Percentiles rank a stretch among this genome's conserved stretches.
phyloP scores from a whole-genome alignment of 2,113 vertebrate genomes.

The Ochotona princeps region DNA sequence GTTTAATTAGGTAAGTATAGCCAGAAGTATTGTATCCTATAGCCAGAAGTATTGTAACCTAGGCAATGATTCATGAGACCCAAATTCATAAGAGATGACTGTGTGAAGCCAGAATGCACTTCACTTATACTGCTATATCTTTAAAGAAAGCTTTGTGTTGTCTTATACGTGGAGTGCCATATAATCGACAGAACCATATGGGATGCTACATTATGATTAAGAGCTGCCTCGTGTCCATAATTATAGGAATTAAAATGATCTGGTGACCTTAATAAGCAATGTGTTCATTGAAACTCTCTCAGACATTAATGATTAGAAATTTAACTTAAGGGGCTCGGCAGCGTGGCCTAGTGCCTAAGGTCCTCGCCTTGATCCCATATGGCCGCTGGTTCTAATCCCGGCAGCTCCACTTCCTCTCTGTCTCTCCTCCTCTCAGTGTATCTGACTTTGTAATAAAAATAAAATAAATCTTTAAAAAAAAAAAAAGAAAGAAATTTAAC shows the following conservation, averaged over 20 bases:
- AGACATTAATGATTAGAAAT: background rate
- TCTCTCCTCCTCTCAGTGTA: no score
- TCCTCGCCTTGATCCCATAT: no score
- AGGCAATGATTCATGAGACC: background rate
- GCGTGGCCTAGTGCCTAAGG: no score
- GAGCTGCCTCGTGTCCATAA: background rate
- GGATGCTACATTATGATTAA: background rate
- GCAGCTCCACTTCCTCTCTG: no score
- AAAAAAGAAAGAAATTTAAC: slow-evolving; percentile 15
- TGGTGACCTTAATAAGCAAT: background rate
- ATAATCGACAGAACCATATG: background rate
- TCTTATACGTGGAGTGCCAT: background rate
- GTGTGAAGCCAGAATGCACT: background rate
- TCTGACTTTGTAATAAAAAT: no score
- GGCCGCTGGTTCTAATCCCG: no score
- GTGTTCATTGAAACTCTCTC: background rate
- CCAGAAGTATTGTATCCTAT: slow-evolving; percentile 2
- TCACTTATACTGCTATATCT: background rate
- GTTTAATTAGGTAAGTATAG: slow-evolving; percentile 18
- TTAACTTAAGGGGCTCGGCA: no score
- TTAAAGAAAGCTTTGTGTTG: background rate
- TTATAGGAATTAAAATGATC: background rate
- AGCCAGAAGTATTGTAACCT: slow-evolving; percentile 6
- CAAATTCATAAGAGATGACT: slow-evolving; percentile 29
- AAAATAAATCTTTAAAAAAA: no score